These are phyloP conservation scores for Trachelipus rathkii DNA, from an alignment of 1,140 invertebrate species.

Conservation along the genomic window DNA sequence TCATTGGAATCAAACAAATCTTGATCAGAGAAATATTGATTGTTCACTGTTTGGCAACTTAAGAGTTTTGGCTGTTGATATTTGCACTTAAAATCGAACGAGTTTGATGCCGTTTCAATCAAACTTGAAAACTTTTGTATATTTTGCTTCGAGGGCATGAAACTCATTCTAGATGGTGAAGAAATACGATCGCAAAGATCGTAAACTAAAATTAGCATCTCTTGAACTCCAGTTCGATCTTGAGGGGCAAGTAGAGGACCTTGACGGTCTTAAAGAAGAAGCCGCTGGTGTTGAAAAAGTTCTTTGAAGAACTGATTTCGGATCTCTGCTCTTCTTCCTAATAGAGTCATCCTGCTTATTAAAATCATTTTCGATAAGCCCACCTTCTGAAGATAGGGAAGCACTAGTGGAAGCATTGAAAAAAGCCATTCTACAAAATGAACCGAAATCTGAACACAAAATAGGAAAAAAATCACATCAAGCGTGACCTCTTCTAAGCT, in stretches of 20 bases:
- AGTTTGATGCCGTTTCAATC: not conserved
- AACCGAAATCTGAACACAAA: not conserved
- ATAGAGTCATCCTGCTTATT: not conserved
- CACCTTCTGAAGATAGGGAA: not conserved
- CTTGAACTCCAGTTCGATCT: not conserved
- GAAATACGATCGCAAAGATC: not conserved
- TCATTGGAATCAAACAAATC: slow-evolving; percentile 2
- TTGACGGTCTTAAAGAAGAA: not conserved
- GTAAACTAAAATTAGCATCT: not conserved
- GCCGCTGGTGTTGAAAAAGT: not conserved
- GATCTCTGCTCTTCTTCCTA: not conserved
- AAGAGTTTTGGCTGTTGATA: not conserved
- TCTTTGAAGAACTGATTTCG: not conserved
- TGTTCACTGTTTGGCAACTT: not conserved
- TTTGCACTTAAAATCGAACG: slow-evolving; percentile 1
- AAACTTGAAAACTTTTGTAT: not conserved
- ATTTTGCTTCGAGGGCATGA: not conserved
- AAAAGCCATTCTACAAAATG: slow-evolving; percentile 3
- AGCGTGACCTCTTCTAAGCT: too few relatives aligned
- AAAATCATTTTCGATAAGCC: not conserved
- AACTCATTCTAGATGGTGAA: not conserved
- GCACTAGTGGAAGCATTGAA: slow-evolving; percentile 5
- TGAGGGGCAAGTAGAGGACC: not conserved
- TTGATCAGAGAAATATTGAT: not conserved
- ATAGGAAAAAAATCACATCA: too few relatives aligned